These are phyloP conservation scores for Phainopepla nitens DNA, from an alignment of 2,113 vertebrate species.

Conservation along the genomic window DNA sequence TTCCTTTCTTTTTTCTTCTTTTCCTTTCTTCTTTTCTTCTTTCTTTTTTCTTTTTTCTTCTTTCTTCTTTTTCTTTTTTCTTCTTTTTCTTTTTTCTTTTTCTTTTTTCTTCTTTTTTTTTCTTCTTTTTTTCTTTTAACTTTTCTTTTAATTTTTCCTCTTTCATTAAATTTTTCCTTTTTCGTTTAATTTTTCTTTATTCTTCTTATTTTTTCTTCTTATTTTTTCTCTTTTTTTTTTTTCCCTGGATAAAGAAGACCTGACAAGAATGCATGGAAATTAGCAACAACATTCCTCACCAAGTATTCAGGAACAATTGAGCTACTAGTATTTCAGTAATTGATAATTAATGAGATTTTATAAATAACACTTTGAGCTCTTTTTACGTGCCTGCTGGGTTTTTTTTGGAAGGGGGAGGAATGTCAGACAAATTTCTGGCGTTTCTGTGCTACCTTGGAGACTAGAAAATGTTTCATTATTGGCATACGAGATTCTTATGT, in stretches of 20 bases:
- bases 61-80: no score
- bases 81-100: no score
- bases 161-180: no score
- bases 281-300: neutral
- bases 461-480: slow-evolving; percentile 35
- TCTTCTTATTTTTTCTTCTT: no score
- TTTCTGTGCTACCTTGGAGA: slow-evolving; percentile 58
- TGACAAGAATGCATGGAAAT: neutral
- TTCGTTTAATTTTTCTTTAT: no score
- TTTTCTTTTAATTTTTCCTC: no score
- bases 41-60: no score
- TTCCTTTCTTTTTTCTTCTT: no score
- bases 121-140: rapidly evolving
- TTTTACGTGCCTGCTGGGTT: neutral
- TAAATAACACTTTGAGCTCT: neutral
- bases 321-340: neutral
- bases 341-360: neutral
- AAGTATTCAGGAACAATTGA: neutral
- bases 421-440: slow-evolving; percentile 12
- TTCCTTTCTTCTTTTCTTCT: no score
- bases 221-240: neutral
- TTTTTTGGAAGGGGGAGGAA: neutral
- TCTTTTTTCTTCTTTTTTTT: neutral
- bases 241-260: neutral
- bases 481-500: slow-evolving; percentile 27